Base-by-base conservation (phyloP, 2,797 vertebrate species). In the Propithecus perrieri region DNA sequence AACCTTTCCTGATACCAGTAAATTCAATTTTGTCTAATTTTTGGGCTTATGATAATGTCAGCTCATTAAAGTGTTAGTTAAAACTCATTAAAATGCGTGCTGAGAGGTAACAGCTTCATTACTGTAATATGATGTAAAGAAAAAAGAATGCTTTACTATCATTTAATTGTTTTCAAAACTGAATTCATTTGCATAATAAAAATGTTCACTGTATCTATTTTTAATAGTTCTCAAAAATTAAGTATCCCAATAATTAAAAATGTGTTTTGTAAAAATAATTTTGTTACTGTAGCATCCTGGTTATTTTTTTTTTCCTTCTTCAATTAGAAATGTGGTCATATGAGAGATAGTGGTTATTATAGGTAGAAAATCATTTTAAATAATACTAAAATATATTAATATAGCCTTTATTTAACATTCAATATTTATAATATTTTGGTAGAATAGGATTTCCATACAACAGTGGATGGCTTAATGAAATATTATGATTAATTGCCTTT, bases 1-100 rank as follows among this genome's bases (percentile, higher is more conserved):
- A 99, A 99, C 98, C 98, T 98, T 98, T 98, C 98, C 97, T 97
- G 98, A 99, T 98, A 97, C 97, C 96, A 97, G 96, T 98, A 98
- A 98, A 99, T 99, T 99, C 98, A 99, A 99, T 99, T 99, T 99
- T 98, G 97, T 97, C 98, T 99, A 99, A 99, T 99, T 99, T 99
- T 98, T 98, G 98, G 96, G 98, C 99, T 99, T 99, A 99, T 99
- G 99, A 99, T 99, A 99, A 99, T 99, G 98, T 98, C 98, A 99
- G 99, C 99, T 99, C 99, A 99, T 99, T 99, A 99, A 99, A 99
- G 99, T 99, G 99, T 99, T 99, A 99, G 99, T 99, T 99, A 99
- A 99, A 99, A 99, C 98, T 99, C 99, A 99, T 99, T 99, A 99
- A 99, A 99, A 99, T 99, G 98, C 99, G 99, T 98, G 99, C 98